Percentiles rank a stretch among this genome's conserved stretches.
These are phyloP conservation scores for Scaptomyza graminum DNA, from an alignment of 1,140 invertebrate genomes.

Conservation along the genomic window DNA sequence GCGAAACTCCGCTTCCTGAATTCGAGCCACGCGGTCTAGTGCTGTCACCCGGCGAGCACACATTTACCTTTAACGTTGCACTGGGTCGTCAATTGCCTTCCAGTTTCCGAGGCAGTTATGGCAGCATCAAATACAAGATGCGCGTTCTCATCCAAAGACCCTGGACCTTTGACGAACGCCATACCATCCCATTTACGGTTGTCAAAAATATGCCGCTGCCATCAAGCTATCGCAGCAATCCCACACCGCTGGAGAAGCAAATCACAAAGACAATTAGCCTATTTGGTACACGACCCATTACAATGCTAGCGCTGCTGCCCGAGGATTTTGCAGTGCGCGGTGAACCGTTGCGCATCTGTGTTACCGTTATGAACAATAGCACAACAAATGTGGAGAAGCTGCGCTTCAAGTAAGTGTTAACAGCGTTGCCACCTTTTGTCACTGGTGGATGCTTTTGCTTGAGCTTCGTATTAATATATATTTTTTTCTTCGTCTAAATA, in stretches of 20 bases:
- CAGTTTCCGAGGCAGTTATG: slow-evolving; percentile 75
- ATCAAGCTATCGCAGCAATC: slow-evolving; percentile 48
- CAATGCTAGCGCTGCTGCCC: slow-evolving; percentile 71
- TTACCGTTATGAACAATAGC: slow-evolving; percentile 78
- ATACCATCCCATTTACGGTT: slow-evolving; percentile 73
- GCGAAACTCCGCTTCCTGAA: slow-evolving; percentile 65
- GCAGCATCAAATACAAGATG: slow-evolving; percentile 82
- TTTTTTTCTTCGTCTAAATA: background rate
- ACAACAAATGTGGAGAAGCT: slow-evolving; percentile 80
- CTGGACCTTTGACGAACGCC: slow-evolving; percentile 79
- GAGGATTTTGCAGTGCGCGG: slow-evolving; percentile 73
- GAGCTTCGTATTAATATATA: no score
- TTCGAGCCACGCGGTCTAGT: slow-evolving; percentile 75
- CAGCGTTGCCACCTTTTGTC: background rate
- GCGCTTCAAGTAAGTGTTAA: slow-evolving; percentile 59
- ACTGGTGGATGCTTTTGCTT: no score
- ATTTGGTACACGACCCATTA: slow-evolving; percentile 77
- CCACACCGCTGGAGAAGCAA: slow-evolving; percentile 72
- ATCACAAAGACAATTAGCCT: slow-evolving; percentile 81
- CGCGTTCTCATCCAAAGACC: slow-evolving; percentile 76
- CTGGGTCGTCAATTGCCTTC: slow-evolving; percentile 69
- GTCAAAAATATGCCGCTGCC: slow-evolving; percentile 72
- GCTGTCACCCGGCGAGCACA: slow-evolving; percentile 71
- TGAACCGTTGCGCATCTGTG: slow-evolving; percentile 76
- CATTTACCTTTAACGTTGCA: slow-evolving; percentile 69